Conservation (phyloP, 2,113 vertebrate species). For the Parus major region DNA sequence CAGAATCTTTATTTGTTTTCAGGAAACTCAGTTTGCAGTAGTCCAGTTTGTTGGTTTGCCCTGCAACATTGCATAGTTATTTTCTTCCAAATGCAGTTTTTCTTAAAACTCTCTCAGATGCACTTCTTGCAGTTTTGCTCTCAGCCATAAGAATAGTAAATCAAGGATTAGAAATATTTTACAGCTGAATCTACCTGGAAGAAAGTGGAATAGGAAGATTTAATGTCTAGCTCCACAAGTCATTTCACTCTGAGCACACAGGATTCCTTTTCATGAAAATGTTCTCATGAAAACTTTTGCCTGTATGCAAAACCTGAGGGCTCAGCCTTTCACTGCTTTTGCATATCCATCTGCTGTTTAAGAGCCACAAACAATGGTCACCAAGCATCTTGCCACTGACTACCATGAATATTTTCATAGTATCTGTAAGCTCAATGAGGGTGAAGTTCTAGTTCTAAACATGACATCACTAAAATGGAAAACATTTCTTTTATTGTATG, state of each 20-base stretch:
- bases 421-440: neutral
- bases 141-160: neutral
- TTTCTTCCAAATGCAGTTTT: neutral
- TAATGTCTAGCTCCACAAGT: neutral
- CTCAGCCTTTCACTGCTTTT: neutral
- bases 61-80: neutral
- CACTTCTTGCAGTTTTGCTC: neutral
- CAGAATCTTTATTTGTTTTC: neutral
- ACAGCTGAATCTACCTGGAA: neutral
- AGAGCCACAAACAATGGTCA: neutral
- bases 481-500: neutral
- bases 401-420: neutral
- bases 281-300: neutral
- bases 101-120: neutral
- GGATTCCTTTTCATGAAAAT: neutral
- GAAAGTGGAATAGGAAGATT: neutral
- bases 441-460: neutral
- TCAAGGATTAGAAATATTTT: neutral
- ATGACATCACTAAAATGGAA: neutral
- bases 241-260: neutral
- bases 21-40: neutral
- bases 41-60: neutral
- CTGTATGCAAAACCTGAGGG: neutral
- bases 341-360: neutral
- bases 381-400: neutral